A percentile compares a stretch with the other conserved stretches of the same genome.
Conservation (phyloP, 2,113 vertebrate genomes). For the Phrynocephalus versicolor region DNA sequence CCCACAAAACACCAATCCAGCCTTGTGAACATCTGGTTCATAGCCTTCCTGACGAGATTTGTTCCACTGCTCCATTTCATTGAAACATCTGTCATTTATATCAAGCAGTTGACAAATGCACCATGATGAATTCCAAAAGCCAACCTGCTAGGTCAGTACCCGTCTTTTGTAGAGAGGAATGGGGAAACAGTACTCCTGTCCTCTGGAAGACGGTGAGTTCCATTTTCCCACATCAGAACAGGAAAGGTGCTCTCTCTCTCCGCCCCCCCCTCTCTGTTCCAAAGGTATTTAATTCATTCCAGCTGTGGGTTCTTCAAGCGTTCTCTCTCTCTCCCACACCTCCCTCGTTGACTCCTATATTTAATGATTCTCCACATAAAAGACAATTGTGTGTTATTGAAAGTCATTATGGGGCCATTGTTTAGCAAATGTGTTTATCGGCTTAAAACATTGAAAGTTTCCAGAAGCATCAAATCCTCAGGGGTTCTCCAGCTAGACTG, state of each 20-base stretch:
- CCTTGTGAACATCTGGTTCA: constrained; percentile 76
- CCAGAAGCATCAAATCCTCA: constrained; percentile 29
- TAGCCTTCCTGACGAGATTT: constrained; percentile 75
- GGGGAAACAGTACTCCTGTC: constrained; percentile 61
- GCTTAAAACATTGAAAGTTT: constrained; percentile 52
- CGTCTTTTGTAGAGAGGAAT: constrained; percentile 53
- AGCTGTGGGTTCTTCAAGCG: constrained; percentile 57
- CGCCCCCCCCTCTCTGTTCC: constrained; percentile 56
- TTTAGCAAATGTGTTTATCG: constrained; percentile 53
- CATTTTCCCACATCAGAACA: constrained; percentile 57
- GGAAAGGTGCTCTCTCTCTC: constrained; percentile 59
- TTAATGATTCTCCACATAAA: constrained; percentile 65
- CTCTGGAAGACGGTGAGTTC: constrained; percentile 56
- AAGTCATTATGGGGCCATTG: constrained; percentile 36
- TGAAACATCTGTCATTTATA: constrained; percentile 79
- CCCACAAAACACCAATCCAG: constrained; percentile 54
- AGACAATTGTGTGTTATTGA: constrained; percentile 59
- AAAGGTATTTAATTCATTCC: constrained; percentile 59
- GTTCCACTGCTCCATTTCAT: constrained; percentile 74
- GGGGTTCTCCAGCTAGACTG: constrained; percentile 26
- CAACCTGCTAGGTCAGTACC: constrained; percentile 49
- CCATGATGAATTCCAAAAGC: constrained; percentile 55
- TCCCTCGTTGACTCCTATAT: constrained; percentile 56
- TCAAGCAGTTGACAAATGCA: constrained; percentile 70
- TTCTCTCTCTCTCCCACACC: constrained; percentile 62